Base-by-base conservation (phyloP, 53 echinoderm and acorn worm species). In the Paracentrotus lividus region DNA sequence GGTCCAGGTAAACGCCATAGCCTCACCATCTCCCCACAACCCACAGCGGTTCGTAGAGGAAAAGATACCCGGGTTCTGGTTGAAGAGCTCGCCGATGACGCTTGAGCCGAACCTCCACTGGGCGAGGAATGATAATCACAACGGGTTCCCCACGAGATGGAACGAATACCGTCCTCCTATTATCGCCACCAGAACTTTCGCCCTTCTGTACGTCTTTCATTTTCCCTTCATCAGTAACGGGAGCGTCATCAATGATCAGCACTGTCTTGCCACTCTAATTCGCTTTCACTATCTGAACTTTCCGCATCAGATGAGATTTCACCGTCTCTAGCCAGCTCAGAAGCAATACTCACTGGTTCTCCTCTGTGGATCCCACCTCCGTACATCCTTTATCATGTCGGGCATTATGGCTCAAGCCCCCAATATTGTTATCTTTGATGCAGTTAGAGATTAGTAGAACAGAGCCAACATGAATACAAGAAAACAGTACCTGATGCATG, bases 21-120 rank as follows among this genome's bases (percentile, higher is more conserved):
- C 21, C 21, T 45, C 34, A 90, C 90, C 90, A 90, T 68, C 24
- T 90, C 33, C 75, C 90, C 68, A 90, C 90, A 18, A 94, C 77
- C 78, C 77, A 60, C 3, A 94, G 84, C 13, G 94, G 94, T 65
- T 94, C 94, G 32, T 57, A 94, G 3, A 94, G 51, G 49, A 72
- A 94, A 55, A 77, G 7, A 94, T 57, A 24, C 61, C 81, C 8
- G 88, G 57, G 68, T 94, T 88, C 90, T 89, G 88, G 81, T 94
- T 94, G 78, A 94, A 94, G 44, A 94, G 49, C 33, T 94, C 89
- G 23, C 94, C 94, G 58, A 90, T 90, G 90, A 94, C 88, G 45
- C 89, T 89, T n/a, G 94, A 94, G 23, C 94, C 94, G 77, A 90
- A 94, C 18, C 94, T 64, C 94, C 94, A 94, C 78, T 88, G 84